phyloP scores from a whole-genome alignment of 2,888 invertebrate genomes.

The Bursaphelenchus okinawaensis region DNA sequence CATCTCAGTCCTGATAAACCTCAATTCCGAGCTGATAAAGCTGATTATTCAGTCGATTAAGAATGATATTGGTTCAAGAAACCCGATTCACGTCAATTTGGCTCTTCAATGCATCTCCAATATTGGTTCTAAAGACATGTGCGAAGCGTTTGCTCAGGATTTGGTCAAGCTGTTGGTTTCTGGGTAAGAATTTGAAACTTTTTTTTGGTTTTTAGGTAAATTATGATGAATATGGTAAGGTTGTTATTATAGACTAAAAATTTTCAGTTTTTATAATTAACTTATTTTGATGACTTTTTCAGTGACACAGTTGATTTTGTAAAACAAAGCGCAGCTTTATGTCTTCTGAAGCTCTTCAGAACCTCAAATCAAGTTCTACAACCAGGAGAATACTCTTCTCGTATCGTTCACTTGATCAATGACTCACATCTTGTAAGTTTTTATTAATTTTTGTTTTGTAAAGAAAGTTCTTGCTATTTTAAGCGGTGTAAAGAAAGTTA shows the following conservation, averaged over 20 bases:
- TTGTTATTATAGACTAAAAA: neutral
- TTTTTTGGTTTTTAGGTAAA: neutral
- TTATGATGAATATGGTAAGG: neutral
- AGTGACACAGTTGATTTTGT: slow-evolving; percentile 98
- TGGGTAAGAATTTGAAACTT: no score
- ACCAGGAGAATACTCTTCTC: slow-evolving; percentile 89
- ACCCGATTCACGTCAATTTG: slow-evolving; percentile 95
- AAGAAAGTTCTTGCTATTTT: no score
- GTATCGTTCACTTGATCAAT: slow-evolving; percentile 94
- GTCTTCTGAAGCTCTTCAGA: slow-evolving; percentile 83
- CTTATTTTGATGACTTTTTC: slow-evolving; percentile 34
- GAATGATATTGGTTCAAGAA: slow-evolving; percentile 81
- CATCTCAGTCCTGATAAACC: slow-evolving; percentile 97
- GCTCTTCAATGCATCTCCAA: slow-evolving; percentile 99
- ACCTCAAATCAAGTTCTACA: slow-evolving; percentile 93
- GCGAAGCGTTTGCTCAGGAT: slow-evolving; percentile 96
- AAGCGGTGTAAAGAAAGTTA: no score
- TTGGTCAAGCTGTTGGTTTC: slow-evolving; percentile 96
- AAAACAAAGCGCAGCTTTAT: slow-evolving; percentile 96
- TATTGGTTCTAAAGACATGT: slow-evolving; percentile 99
- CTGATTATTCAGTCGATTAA: slow-evolving; percentile 98
- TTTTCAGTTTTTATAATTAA: slow-evolving; percentile 4
- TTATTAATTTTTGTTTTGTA: neutral
- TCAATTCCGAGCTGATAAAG: slow-evolving; percentile 96
- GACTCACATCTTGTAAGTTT: slow-evolving; percentile 80